Base-by-base conservation (phyloP, 2,888 invertebrate species). In the Autographa pulchrina region DNA sequence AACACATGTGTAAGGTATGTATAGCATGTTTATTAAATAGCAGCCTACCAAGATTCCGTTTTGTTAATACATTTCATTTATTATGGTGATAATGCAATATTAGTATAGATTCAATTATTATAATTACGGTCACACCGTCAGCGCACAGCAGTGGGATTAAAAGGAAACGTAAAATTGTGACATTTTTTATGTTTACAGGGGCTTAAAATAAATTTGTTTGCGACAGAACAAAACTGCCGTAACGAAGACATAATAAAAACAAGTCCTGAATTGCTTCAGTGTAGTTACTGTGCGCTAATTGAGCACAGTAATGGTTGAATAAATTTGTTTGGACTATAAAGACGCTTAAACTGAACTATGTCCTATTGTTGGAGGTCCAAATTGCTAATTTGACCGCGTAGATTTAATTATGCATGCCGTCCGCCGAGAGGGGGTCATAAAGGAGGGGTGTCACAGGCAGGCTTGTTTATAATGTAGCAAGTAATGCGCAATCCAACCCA, bases 351-450 rank as follows among this genome's bases (percentile, higher is more conserved):
- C 92, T 93, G 92, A 93, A 95, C 94, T 94, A 93, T 92, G 92
- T 91, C 90, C 93, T 92, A 92, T 93, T 94, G 93, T 92, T 90
- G 86, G 89, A 90, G 91, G 90, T 91, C 92, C 92, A 94, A 95
- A 93, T 93, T 91, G 93, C 94, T 95, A 95, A 95, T 95, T 96
- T 95, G 94, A 93, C 94, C 94, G 93, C 93, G 89, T 90, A 93
- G 93, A 95, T 95, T 95, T 95, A 95, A 96, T 96, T 96, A 96
- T 95, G 95, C 94, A 96, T 94, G 92, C 94, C 91, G 91, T 89
- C 91, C 90, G 89, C 87, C 85, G 90, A 89, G 92, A 88, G 90
- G 91, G 91, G 92, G 90, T 89, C 92, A 92, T 93, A 93, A 94
- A 93, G 90, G 93, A 91, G 92, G 92, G 91, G 92, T 93, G 94